Conservation (phyloP, 35 echinoderm and acorn worm species). For the Apostichopus parvimensis region DNA sequence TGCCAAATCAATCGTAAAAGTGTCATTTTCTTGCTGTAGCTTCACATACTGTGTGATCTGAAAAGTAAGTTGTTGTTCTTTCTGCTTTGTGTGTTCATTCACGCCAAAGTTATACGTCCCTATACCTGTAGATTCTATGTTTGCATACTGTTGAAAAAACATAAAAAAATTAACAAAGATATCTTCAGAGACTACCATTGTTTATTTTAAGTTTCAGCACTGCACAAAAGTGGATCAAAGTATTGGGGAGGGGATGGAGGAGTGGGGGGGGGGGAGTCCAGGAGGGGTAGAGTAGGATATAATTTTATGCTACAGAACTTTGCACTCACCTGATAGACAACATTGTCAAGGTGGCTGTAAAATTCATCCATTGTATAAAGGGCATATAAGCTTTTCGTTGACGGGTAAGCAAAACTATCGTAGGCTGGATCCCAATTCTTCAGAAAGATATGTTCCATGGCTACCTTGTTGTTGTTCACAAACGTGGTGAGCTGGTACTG, state of each 20-base stretch:
- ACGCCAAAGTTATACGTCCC: conserved; percentile 77
- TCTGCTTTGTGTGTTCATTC: conserved; percentile 7
- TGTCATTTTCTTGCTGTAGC: not conserved
- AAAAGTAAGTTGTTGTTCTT: conserved; percentile 6
- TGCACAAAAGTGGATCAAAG: too few relatives aligned
- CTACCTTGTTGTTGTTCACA: conserved; percentile 66
- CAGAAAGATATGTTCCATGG: conserved; percentile 94
- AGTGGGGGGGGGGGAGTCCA: too few relatives aligned
- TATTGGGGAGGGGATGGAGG: too few relatives aligned
- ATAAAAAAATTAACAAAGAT: too few relatives aligned
- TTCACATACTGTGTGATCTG: conserved; percentile 24
- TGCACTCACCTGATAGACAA: conserved; percentile 73
- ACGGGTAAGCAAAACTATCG: conserved; percentile 80
- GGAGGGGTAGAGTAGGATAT: too few relatives aligned
- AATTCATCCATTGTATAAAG: conserved; percentile 77
- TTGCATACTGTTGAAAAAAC: conserved; percentile 67
- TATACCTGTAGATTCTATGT: conserved; percentile 68
- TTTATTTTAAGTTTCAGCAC: too few relatives aligned
- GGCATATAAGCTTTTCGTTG: conserved; percentile 69
- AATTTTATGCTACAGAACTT: not conserved
- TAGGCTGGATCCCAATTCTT: conserved; percentile 69
- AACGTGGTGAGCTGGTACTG: conserved; percentile 81
- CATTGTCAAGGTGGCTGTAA: conserved; percentile 79
- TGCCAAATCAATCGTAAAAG: conserved; percentile 25
- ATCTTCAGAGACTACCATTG: too few relatives aligned